phyloP scores from a whole-genome alignment of 2,888 invertebrate species.

The Schrankia costaestrigalis region DNA sequence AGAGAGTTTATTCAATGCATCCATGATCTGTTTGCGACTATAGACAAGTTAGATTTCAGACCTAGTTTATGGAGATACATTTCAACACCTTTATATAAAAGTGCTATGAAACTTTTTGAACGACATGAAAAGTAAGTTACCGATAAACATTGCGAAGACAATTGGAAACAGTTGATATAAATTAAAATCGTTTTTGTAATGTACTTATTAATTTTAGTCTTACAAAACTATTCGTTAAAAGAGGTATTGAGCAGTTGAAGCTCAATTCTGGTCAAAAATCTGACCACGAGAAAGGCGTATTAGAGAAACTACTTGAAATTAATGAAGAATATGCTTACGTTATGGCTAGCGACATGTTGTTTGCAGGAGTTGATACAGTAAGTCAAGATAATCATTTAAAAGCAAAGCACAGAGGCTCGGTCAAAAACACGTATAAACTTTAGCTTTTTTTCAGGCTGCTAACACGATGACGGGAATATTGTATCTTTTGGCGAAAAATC shows the following conservation, averaged over 20 bases:
- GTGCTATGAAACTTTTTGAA: constrained; percentile 54
- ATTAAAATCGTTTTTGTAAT: neutral
- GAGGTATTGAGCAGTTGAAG: constrained; percentile 41
- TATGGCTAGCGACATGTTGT: constrained; percentile 84
- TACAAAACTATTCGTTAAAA: constrained; percentile 38
- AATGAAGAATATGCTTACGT: constrained; percentile 80
- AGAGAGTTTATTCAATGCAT: constrained; percentile 52
- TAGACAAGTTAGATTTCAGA: constrained; percentile 50
- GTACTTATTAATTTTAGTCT: constrained; percentile 26
- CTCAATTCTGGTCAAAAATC: constrained; percentile 22
- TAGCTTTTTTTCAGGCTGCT: constrained; percentile 66
- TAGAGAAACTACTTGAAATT: constrained; percentile 81
- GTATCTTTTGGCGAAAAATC: constrained; percentile 82
- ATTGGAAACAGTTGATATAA: neutral
- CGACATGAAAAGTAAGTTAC: constrained; percentile 51
- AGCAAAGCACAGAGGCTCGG: neutral
- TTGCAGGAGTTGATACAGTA: constrained; percentile 85
- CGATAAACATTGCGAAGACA: neutral
- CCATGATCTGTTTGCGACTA: constrained; percentile 43
- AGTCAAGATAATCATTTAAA: constrained; percentile 8
- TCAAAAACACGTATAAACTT: neutral
- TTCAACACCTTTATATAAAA: constrained; percentile 48
- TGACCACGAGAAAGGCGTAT: constrained; percentile 72
- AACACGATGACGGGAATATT: constrained; percentile 77
- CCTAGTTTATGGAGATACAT: constrained; percentile 52